Evolutionary conservation across 2,888 invertebrate species (phyloP), one percentile per base, ranked within the genome.

Genomic region (Neoascia interrupta): DNA sequence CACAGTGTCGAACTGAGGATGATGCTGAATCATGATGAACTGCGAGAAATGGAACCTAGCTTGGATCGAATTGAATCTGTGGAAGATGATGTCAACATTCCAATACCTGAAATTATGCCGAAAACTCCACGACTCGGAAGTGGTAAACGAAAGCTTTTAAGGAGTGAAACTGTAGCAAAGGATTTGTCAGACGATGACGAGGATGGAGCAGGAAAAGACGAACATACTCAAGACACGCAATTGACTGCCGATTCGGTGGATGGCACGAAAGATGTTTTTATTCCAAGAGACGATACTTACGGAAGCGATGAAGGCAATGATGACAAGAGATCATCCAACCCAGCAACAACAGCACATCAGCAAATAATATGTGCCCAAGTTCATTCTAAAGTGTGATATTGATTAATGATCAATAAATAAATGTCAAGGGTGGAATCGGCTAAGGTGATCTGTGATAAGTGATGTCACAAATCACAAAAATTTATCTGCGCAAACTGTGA

Each of bases 101-200:
- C 85, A 3, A 82, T 85, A 56, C 81, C 83, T 28, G 76, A 23
- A 58, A 61, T 2, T 21, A 70, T 3, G 53, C 51, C 43, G 54
- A 72, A 11, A 60, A 43, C 45, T 51, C 70, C 63, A 2, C 54
- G 43, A 6, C 36, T 61, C 15, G 69, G 45, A 8, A 75, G 56
- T 0, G 72, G 82, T 0, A 85, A 85, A 60, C 82, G 86, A 0
- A 85, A 84, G 3, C 66, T 87, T 56, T 79, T 84, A 53, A 86
- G 87, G 54, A 86, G 87, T 69, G 87, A 87, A 73, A 87, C 87
- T 0, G 34, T 87, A 28, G 87, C 85, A 28, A 81, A 84, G 1
- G 87, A 87, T 39, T 39, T 84, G 21, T 86, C 85, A 10, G 86
- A 85, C 2, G 85, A 85, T 49, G 79, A 75, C 2, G 28, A 56